phyloP scores from a whole-genome alignment of 35 echinoderm and acorn worm genomes.

The Strongylocentrotus purpuratus region DNA sequence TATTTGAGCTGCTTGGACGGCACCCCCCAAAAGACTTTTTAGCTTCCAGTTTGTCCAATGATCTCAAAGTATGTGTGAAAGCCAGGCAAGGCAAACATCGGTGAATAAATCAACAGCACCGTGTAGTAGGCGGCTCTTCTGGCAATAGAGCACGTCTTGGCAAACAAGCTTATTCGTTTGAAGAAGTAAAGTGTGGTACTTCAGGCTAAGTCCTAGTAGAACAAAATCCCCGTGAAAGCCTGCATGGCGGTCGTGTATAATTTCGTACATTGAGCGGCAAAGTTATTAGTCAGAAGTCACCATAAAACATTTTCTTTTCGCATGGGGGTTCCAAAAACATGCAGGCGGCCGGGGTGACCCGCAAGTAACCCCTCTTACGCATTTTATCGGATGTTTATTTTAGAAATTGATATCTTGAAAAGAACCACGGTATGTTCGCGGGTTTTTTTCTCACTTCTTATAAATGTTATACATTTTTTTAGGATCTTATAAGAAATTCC shows the following conservation, averaged over 20 bases:
- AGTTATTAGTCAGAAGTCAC: neutral
- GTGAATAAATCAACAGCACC: neutral
- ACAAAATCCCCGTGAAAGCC: neutral
- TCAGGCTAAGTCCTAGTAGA: neutral
- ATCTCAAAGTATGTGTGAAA: neutral
- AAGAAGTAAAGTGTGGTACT: neutral
- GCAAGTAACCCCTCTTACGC: too few species aligned
- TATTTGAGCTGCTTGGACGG: neutral
- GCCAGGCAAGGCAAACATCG: neutral
- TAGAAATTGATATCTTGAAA: too few species aligned
- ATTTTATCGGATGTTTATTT: too few species aligned
- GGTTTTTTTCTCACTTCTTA: too few species aligned
- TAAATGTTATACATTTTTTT: too few species aligned
- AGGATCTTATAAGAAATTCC: too few species aligned
- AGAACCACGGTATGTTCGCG: too few species aligned
- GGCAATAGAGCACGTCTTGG: neutral
- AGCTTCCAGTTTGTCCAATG: neutral
- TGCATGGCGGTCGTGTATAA: neutral
- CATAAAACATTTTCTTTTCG: neutral
- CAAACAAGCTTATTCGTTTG: neutral
- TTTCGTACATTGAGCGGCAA: neutral
- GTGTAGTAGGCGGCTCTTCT: neutral
- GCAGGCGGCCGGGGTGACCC: too few species aligned
- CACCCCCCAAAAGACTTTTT: neutral
- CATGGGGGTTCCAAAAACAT: neutral